Conservation (phyloP, 2,113 vertebrate genomes). For the Aythya baeri region DNA sequence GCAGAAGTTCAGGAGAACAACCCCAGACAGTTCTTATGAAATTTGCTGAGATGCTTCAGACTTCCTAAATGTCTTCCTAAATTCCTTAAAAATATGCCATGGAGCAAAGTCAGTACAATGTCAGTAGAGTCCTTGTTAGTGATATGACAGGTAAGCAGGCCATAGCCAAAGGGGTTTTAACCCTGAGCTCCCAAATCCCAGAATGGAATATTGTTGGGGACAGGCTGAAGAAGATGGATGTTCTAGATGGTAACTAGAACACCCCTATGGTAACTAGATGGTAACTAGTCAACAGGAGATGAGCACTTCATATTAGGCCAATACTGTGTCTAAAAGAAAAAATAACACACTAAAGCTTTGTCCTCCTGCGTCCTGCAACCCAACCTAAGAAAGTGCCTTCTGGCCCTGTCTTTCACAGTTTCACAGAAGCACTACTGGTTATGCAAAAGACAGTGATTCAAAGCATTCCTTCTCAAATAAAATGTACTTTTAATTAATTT, state of each 20-base stretch:
- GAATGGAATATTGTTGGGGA: not conserved
- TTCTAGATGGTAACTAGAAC: not conserved
- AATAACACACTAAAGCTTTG: not conserved
- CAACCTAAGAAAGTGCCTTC: not conserved
- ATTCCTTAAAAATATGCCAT: not conserved
- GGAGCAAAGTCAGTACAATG: not conserved
- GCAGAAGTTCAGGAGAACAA: not conserved
- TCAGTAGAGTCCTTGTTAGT: not conserved
- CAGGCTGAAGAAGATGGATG: not conserved
- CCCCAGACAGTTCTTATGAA: not conserved
- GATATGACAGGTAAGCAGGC: not conserved
- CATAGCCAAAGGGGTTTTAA: not conserved
- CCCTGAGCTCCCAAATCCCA: not conserved
- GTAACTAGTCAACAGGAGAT: not conserved
- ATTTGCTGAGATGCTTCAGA: not conserved
- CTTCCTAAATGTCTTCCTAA: not conserved
- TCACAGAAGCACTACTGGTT: not conserved
- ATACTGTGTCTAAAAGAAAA: not conserved
- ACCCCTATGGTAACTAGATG: not conserved
- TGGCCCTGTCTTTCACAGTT: not conserved
- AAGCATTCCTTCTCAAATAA: not conserved
- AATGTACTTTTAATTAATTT: not conserved
- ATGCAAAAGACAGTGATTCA: not conserved
- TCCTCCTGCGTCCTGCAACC: not conserved
- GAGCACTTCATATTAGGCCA: not conserved